Conservation (phyloP, 2,888 invertebrate species). For the Tiliacea citrago region DNA sequence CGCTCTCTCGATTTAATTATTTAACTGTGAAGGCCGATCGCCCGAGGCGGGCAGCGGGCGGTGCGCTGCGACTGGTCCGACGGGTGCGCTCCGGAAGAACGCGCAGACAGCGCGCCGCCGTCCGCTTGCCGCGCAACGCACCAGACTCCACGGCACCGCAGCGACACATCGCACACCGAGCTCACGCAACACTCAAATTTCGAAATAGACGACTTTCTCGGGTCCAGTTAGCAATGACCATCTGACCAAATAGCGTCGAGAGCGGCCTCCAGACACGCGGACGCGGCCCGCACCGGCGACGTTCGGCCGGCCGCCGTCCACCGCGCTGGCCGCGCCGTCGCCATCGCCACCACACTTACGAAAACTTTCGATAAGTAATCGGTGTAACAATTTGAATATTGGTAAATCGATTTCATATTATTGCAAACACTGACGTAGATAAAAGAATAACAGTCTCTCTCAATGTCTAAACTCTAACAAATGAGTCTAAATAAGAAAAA, state of each 20-base stretch:
- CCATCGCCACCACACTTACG: constrained; percentile 56
- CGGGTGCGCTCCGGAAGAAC: constrained; percentile 89
- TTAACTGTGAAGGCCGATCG: constrained; percentile 89
- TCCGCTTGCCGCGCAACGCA: constrained; percentile 80
- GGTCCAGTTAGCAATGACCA: constrained; percentile 83
- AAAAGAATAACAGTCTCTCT: constrained; percentile 41
- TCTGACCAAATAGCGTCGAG: constrained; percentile 79
- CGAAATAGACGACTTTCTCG: constrained; percentile 89
- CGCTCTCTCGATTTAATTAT: constrained; percentile 89
- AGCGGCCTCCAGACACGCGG: constrained; percentile 72
- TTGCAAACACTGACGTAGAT: constrained; percentile 45
- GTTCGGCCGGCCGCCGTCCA: constrained; percentile 45
- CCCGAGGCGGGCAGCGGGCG: constrained; percentile 89
- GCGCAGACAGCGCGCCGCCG: constrained; percentile 90
- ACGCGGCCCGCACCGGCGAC: constrained; percentile 60
- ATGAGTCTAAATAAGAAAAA: constrained; percentile 48
- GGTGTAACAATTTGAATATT: constrained; percentile 59
- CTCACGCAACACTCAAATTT: constrained; percentile 88
- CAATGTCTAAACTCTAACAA: constrained; percentile 29
- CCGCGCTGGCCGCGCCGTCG: constrained; percentile 52
- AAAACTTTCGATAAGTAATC: constrained; percentile 62
- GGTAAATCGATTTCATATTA: constrained; percentile 59
- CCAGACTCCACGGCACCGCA: constrained; percentile 89
- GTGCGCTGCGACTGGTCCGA: constrained; percentile 89
- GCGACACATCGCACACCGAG: constrained; percentile 85